Conservation (phyloP, 2,888 invertebrate genomes). For the Drosophila monieri region DNA sequence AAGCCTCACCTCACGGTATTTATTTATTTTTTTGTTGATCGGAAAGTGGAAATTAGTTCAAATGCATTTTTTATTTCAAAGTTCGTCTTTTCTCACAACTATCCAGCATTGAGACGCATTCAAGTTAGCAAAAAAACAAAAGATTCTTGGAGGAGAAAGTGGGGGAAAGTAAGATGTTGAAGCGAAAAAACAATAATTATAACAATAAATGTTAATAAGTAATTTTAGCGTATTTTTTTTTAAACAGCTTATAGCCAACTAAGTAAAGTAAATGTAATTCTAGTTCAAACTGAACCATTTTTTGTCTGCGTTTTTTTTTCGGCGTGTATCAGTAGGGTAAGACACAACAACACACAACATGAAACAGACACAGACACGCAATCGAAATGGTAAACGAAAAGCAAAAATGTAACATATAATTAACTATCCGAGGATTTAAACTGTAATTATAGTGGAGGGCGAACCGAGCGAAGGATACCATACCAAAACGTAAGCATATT, state of each 20-base stretch:
- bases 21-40: slow-evolving; percentile 1
- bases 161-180: slow-evolving; percentile 14
- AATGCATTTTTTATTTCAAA: slow-evolving; percentile 1
- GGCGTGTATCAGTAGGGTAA: slow-evolving; percentile 35
- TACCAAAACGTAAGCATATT: slow-evolving; percentile 59
- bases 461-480: slow-evolving; percentile 32
- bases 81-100: slow-evolving; percentile 26
- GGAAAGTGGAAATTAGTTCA: slow-evolving; percentile 1
- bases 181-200: slow-evolving; percentile 51
- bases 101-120: slow-evolving; percentile 74
- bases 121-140: slow-evolving; percentile 54
- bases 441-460: slow-evolving; percentile 35
- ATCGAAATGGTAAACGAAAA: slow-evolving; percentile 40
- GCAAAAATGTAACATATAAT: slow-evolving; percentile 36
- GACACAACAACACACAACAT: neutral
- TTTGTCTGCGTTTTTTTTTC: slow-evolving; percentile 41
- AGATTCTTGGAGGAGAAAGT: slow-evolving; percentile 12
- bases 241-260: slow-evolving; percentile 71
- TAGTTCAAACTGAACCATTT: slow-evolving; percentile 53
- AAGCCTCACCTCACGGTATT: slow-evolving; percentile 19
- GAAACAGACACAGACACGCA: slow-evolving; percentile 25
- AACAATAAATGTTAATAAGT: slow-evolving; percentile 64
- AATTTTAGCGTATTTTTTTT: slow-evolving; percentile 69
- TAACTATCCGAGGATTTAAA: slow-evolving; percentile 43
- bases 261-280: slow-evolving; percentile 53